Conservation (phyloP, 2,888 invertebrate species). For the Sinelater perroti region DNA sequence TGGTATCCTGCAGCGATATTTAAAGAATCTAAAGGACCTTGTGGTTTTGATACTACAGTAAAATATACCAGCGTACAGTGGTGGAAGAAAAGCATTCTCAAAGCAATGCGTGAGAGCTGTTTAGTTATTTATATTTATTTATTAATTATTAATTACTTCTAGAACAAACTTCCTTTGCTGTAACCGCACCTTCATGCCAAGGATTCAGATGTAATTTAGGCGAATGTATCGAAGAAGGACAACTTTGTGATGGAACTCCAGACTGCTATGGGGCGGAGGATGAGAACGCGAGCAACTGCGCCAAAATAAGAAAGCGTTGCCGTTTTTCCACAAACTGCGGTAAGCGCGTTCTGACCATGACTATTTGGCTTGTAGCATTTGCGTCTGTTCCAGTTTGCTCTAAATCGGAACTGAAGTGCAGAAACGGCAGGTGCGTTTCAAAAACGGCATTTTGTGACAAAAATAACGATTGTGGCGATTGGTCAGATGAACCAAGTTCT, state of each 20-base stretch:
- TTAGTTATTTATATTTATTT: not conserved
- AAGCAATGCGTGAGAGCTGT: slow-evolving; percentile 38
- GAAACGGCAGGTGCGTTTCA: slow-evolving; percentile 72
- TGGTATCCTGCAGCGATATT: slow-evolving; percentile 80
- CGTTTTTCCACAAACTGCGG: slow-evolving; percentile 50
- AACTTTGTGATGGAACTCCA: slow-evolving; percentile 73
- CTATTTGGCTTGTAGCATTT: not conserved
- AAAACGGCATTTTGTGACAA: slow-evolving; percentile 76
- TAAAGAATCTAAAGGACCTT: slow-evolving; percentile 65
- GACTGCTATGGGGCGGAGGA: slow-evolving; percentile 77
- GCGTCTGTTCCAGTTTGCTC: slow-evolving; percentile 66
- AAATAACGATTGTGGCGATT: slow-evolving; percentile 73
- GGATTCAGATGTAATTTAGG: slow-evolving; percentile 76
- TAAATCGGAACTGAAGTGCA: slow-evolving; percentile 72
- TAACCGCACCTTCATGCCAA: slow-evolving; percentile 61
- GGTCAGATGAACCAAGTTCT: slow-evolving; percentile 73
- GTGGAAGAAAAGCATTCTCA: slow-evolving; percentile 63
- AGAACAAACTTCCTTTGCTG: slow-evolving; percentile 33
- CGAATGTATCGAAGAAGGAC: slow-evolving; percentile 67
- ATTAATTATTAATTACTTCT: not conserved
- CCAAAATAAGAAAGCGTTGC: slow-evolving; percentile 44
- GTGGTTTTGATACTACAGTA: slow-evolving; percentile 62
- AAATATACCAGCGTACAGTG: slow-evolving; percentile 66
- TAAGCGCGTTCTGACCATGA: slow-evolving; percentile 44
- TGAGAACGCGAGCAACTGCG: slow-evolving; percentile 66